Conservation (phyloP, 2,113 vertebrate species). For the Hippotragus niger region DNA sequence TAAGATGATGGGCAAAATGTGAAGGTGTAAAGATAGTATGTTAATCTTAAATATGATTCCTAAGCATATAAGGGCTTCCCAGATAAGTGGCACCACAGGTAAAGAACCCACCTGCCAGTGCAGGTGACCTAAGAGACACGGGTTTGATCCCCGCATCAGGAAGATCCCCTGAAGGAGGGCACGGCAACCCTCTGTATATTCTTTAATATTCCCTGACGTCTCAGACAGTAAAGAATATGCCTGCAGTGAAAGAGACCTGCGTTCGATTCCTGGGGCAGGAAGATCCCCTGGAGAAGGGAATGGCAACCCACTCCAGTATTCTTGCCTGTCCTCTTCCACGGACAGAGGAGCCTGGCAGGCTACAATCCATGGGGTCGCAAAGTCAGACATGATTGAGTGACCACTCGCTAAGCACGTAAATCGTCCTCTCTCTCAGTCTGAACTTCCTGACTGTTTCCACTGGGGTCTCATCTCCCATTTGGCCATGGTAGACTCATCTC, state of each 20-base stretch:
- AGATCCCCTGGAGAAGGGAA: neutral
- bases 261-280: neutral
- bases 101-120: neutral
- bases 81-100: neutral
- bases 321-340: neutral
- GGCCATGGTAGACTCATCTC: neutral
- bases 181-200: neutral
- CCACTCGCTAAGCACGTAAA: rapidly evolving
- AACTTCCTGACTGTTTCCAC: neutral
- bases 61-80: neutral
- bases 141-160: neutral
- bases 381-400: neutral
- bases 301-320: neutral
- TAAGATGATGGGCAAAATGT: neutral
- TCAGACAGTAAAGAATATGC: neutral
- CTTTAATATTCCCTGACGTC: neutral
- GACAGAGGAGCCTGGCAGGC: neutral
- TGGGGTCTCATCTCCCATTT: neutral
- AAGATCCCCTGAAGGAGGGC: neutral
- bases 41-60: neutral
- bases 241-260: neutral
- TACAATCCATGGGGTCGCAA: neutral
- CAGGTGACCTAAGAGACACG: neutral
- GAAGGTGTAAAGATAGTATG: neutral
- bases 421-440: neutral